Percentiles rank a stretch among this genome's conserved stretches.
phyloP scores from a whole-genome alignment of 2,888 invertebrate species.

The Ennomos erosarius region DNA sequence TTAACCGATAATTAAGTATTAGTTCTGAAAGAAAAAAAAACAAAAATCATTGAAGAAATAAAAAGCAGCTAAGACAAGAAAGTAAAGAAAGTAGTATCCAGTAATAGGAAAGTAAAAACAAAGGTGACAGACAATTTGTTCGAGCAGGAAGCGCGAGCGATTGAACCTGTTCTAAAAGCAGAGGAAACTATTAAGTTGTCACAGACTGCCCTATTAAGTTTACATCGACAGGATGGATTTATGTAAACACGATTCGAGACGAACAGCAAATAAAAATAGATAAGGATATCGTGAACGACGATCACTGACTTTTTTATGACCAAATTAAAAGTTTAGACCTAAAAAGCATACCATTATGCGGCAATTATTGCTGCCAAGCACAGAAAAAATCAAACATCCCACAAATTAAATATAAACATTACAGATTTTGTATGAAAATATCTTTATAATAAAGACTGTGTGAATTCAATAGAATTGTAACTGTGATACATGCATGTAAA shows the following conservation, averaged over 20 bases:
- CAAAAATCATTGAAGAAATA: constrained; percentile 5
- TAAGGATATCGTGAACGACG: constrained; percentile 33
- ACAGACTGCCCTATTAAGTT: constrained; percentile 65
- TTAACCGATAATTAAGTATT: constrained; percentile 24
- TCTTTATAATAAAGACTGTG: background rate
- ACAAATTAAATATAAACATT: too few species aligned
- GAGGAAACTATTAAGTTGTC: constrained; percentile 82
- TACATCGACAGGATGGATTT: constrained; percentile 72
- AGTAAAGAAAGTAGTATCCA: constrained; percentile 18
- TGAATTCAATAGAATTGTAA: constrained; percentile 14
- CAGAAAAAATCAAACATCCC: too few species aligned
- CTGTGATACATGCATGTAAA: constrained; percentile 21
- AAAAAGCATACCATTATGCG: too few species aligned
- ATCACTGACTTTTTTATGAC: constrained; percentile 8
- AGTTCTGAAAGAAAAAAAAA: constrained; percentile 1
- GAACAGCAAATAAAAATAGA: constrained; percentile 58
- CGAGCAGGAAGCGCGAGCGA: constrained; percentile 54
- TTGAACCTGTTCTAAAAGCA: constrained; percentile 60
- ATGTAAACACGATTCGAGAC: constrained; percentile 50
- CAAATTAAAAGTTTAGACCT: background rate
- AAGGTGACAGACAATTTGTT: constrained; percentile 45
- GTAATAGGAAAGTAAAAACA: constrained; percentile 31
- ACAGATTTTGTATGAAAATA: too few species aligned
- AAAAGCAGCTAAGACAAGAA: constrained; percentile 1
- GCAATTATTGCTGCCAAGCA: background rate